phyloP scores from a whole-genome alignment of 2,888 invertebrate species.

The Hydroisotoma schaefferi region DNA sequence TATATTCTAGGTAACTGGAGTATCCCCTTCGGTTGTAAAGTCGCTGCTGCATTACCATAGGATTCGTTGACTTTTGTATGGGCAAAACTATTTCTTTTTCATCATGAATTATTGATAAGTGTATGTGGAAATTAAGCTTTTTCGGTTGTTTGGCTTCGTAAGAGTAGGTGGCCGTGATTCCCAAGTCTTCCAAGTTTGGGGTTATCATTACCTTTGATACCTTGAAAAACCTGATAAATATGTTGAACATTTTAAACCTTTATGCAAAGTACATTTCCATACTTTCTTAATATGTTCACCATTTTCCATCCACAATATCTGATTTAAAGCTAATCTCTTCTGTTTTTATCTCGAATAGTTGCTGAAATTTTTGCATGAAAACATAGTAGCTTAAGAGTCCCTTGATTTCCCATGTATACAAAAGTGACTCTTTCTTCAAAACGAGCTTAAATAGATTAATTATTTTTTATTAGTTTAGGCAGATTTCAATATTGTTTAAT shows the following conservation, averaged over 20 bases:
- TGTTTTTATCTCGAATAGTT: constrained; percentile 40
- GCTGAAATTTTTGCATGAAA: constrained; percentile 38
- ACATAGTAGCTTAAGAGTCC: constrained; percentile 38
- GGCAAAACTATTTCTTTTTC: constrained; percentile 38
- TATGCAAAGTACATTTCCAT: background rate
- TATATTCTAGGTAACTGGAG: constrained; percentile 33
- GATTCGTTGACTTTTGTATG: constrained; percentile 34
- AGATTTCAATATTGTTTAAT: too few relatives aligned
- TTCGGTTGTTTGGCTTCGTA: constrained; percentile 39
- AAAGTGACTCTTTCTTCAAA: constrained; percentile 34
- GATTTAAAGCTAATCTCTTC: constrained; percentile 42
- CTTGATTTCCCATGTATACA: constrained; percentile 42
- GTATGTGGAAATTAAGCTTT: constrained; percentile 33
- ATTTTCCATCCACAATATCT: constrained; percentile 44
- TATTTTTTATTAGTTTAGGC: too few relatives aligned
- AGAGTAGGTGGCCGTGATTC: constrained; percentile 35
- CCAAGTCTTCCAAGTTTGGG: constrained; percentile 18
- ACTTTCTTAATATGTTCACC: constrained; percentile 18
- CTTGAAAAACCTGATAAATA: constrained; percentile 18
- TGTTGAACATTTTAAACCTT: background rate
- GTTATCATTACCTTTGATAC: background rate
- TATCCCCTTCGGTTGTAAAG: constrained; percentile 28
- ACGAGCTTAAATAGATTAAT: too few relatives aligned
- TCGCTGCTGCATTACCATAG: constrained; percentile 35
- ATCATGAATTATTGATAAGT: constrained; percentile 30